phyloP scores from a whole-genome alignment of 2,888 invertebrate species.

The Geotrupes spiniger region DNA sequence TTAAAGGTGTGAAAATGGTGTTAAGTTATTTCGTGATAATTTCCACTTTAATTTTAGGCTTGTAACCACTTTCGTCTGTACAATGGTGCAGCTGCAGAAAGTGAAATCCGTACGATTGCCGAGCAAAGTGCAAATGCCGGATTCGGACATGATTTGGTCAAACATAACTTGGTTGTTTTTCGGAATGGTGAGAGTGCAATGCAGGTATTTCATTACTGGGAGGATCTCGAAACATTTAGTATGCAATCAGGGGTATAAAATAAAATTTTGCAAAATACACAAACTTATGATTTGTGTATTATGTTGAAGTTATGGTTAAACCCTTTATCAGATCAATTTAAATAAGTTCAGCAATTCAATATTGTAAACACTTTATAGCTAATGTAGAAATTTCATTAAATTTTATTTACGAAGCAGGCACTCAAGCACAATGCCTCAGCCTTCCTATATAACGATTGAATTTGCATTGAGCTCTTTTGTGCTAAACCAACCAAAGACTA shows the following conservation, averaged over 20 bases:
- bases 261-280: background rate
- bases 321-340: no score
- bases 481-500: no score
- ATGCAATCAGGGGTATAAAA: background rate
- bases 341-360: no score
- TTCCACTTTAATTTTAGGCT: conserved; percentile 53
- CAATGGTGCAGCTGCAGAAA: conserved; percentile 93
- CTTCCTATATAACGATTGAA: no score
- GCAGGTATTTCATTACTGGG: conserved; percentile 72
- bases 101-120: conserved; percentile 77
- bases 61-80: conserved; percentile 83
- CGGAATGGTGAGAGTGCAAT: conserved; percentile 90
- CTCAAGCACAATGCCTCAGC: no score
- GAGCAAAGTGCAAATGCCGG: conserved; percentile 69
- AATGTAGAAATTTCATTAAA: no score
- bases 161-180: conserved; percentile 94
- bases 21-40: conserved; percentile 2
- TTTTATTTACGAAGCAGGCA: no score
- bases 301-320: no score
- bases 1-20: conserved; percentile 61
- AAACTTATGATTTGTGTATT: no score
- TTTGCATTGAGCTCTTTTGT: no score
- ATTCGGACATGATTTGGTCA: conserved; percentile 89
- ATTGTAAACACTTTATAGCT: no score
- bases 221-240: background rate